Evolutionary conservation across 2,888 invertebrate genomes (phyloP).

Genomic region (Hirtodrosophila histrioides): DNA sequence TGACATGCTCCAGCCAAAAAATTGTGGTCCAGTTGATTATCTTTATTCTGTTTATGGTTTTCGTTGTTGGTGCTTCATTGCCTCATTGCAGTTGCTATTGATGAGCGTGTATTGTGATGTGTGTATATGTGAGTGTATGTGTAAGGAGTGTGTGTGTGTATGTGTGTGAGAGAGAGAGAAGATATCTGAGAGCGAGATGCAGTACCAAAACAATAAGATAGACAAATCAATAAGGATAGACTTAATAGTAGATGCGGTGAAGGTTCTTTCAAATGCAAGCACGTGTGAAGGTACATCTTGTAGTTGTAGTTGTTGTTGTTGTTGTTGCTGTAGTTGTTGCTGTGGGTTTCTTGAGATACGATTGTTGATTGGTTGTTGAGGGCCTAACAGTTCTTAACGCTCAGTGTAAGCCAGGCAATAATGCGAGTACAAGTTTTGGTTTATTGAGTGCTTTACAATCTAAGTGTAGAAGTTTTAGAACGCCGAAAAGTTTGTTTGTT

Average conservation of each 20-base stretch:
- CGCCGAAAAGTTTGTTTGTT: slow-evolving; percentile 36
- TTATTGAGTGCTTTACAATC: slow-evolving; percentile 70
- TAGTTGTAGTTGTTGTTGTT: slow-evolving; percentile 35
- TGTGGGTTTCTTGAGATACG: slow-evolving; percentile 46
- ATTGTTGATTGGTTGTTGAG: slow-evolving; percentile 44
- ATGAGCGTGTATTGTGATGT: slow-evolving; percentile 31
- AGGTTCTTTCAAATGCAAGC: slow-evolving; percentile 71
- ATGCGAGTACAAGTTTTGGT: slow-evolving; percentile 44
- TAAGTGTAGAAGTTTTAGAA: slow-evolving; percentile 39
- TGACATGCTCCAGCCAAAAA: slow-evolving; percentile 65
- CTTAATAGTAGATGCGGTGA: slow-evolving; percentile 54
- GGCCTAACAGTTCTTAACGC: slow-evolving; percentile 54
- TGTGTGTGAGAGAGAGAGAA: slow-evolving; percentile 30
- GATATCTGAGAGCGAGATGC: slow-evolving; percentile 55
- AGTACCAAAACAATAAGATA: slow-evolving; percentile 55
- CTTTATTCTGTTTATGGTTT: slow-evolving; percentile 1
- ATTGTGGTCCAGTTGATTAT: slow-evolving; percentile 27
- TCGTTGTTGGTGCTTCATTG: slow-evolving; percentile 49
- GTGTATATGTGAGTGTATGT: slow-evolving; percentile 29
- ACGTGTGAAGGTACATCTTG: slow-evolving; percentile 57
- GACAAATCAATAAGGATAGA: slow-evolving; percentile 48
- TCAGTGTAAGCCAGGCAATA: slow-evolving; percentile 71
- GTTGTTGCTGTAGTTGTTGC: slow-evolving; percentile 25
- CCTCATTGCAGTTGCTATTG: slow-evolving; percentile 55
- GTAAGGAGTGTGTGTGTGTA: slow-evolving; percentile 19